Percentiles rank a stretch among this genome's conserved stretches.
These are phyloP conservation scores for Eumaeus atala DNA, from an alignment of 1,140 invertebrate species.

Conservation along the genomic window DNA sequence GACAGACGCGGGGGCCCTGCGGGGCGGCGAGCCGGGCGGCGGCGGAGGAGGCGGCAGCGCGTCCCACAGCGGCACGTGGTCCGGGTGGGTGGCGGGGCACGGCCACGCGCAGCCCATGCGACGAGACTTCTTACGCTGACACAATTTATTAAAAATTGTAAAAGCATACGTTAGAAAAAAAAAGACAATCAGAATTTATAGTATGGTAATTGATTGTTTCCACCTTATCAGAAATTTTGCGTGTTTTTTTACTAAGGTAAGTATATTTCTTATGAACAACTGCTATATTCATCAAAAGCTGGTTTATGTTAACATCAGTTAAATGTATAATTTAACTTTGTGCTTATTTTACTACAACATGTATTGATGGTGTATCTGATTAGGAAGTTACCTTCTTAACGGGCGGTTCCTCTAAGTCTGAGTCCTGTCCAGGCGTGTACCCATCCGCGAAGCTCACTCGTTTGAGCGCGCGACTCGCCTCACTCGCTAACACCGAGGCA, in stretches of 20 bases:
- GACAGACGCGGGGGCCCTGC: conserved; percentile 18
- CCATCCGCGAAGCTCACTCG: conserved; percentile 71
- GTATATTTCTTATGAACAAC: too few relatives aligned
- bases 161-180: neutral
- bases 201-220: too few relatives aligned
- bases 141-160: conserved; percentile 1
- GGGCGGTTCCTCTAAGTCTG: conserved; percentile 59
- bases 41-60: conserved; percentile 55
- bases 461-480: conserved; percentile 35
- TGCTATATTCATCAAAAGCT: too few relatives aligned
- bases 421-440: conserved; percentile 69
- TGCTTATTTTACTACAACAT: neutral
- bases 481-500: neutral
- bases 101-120: conserved; percentile 58
- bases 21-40: conserved; percentile 42
- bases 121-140: conserved; percentile 32
- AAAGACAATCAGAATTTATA: too few relatives aligned
- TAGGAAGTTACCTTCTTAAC: conserved; percentile 47
- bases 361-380: too few relatives aligned
- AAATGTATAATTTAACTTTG: too few relatives aligned
- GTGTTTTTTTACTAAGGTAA: too few relatives aligned
- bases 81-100: conserved; percentile 47
- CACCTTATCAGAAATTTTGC: too few relatives aligned
- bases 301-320: too few relatives aligned
- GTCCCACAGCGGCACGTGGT: conserved; percentile 66